Evolutionary conservation across 2,888 invertebrate genomes (phyloP), one percentile per base, ranked within the genome.

Genomic region (Ferrisia virgata): DNA sequence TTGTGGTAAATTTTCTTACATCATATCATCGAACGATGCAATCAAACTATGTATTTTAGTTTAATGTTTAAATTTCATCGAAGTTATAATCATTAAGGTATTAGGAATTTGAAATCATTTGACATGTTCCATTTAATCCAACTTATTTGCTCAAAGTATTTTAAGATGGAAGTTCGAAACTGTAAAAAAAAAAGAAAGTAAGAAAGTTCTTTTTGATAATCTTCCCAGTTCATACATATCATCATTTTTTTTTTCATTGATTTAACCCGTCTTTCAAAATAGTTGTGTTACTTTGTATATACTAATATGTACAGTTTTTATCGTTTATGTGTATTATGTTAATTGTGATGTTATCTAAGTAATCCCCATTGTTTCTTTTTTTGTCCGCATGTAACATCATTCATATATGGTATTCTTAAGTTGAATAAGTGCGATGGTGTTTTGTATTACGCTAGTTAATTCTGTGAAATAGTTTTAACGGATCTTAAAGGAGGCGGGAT

Each of bases 301-400:
- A 53, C 53, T 53, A 53, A 53, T 22, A 53, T 18, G 18, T 53
- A 53, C 22, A 18, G 22, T 22, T 53, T 64, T 64, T 64, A 64
- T 64, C 28, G 28, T 13, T 11, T 64, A 28, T 64, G 53, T 53
- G 53, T 53, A 53, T 28, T 64, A 64, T 64, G 64, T 28, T 64
- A 64, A 64, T 64, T 64, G 64, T 64, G 64, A 64, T 64, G 28
- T 28, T 64, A 64, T 64, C 64, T 3, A 28, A 15, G 15, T 28
- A 64, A 64, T 64, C 31, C 58, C 64, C 64, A 64, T 64, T 28
- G 31, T 28, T 25, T 64, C 13, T 15, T 64, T 28, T 64, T 47
- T 25, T 58, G 64, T 64, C 64, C 64, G 53, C 53, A 64, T 64
- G 28, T 64, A 64, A 64, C 64, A 64, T 64, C 64, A 64, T 64